A percentile compares a stretch with the other conserved stretches of the same genome.
These are phyloP conservation scores for Radopholus similis DNA, from an alignment of 1,140 invertebrate species.

Conservation along the genomic window DNA sequence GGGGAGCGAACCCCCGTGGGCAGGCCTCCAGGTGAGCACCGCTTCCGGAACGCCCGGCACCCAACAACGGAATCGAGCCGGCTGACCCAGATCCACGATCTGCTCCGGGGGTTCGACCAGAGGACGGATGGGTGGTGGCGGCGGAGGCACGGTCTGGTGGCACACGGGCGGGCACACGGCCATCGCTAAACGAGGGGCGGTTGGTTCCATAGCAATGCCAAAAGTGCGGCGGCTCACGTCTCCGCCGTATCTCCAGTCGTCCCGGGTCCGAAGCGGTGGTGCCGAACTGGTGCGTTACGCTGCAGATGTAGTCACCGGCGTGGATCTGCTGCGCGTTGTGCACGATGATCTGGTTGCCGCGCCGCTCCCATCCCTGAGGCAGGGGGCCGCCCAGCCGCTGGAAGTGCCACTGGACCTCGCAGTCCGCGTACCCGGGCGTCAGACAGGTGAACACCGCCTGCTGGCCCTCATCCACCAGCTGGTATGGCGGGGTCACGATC, in stretches of 20 bases:
- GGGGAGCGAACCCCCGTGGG: constrained; percentile 47
- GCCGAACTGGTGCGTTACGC: constrained; percentile 48
- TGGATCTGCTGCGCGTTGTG: constrained; percentile 47
- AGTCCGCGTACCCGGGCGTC: constrained; percentile 54
- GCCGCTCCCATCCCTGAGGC: constrained; percentile 50
- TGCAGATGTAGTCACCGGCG: constrained; percentile 58
- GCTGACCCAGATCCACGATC: constrained; percentile 43
- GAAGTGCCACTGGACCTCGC: constrained; percentile 59
- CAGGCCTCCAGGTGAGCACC: constrained; percentile 46
- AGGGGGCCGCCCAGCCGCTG: constrained; percentile 51
- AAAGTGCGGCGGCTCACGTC: not conserved
- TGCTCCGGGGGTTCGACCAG: constrained; percentile 53
- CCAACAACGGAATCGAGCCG: constrained; percentile 57
- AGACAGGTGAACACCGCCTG: constrained; percentile 54
- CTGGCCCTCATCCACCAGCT: constrained; percentile 51
- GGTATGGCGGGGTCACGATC: constrained; percentile 55
- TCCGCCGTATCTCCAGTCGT: constrained; percentile 44
- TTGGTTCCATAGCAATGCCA: not conserved
- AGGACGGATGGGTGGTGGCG: constrained; percentile 40
- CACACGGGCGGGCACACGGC: not conserved
- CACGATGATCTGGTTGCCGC: constrained; percentile 56
- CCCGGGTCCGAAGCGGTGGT: constrained; percentile 52
- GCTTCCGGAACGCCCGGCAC: constrained; percentile 56
- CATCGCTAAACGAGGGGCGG: not conserved
- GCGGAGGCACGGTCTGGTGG: not conserved